Base-by-base conservation (phyloP, 2,113 vertebrate genomes). In the Pygoscelis antarcticus region DNA sequence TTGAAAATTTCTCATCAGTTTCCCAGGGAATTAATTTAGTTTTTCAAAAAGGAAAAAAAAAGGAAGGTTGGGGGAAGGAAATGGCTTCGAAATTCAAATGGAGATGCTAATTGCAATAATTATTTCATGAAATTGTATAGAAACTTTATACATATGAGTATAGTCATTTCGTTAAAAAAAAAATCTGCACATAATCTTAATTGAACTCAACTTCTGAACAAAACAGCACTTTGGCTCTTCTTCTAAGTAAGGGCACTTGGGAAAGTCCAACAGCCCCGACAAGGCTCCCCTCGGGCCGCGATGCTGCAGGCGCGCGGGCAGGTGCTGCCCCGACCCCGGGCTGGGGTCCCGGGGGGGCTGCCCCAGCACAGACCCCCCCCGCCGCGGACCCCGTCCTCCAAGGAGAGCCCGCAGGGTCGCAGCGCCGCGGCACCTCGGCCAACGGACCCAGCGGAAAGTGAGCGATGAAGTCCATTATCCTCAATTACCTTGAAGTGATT, bases 1-100 rank as follows among this genome's bases (percentile, higher is more conserved):
- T 98, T 96, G 98, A 96, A 97, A 98, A 98, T 90, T 96, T 95
- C 97, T 98, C 97, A 97, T 98, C 97, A 96, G 92, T 98, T 98
- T 98, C 98, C 97, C 97, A 96, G 91, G 97, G 97, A 98, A 98
- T 98, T 98, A 97, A 98, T 98, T 98, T 97, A 94, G 96, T 95
- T 98, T 97, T 98, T 95, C 92, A 95, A 97, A 97, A 97, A 96
- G 42, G 64, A 84, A 94, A 91, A 90, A 51, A 54, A 69, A 34
- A 19, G 8, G 38, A 69, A 25, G 25, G 38, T 19, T 46, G 55
- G 36, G 54, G 69, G 68, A 84, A 92, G 90, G 75, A 76, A 97
- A 98, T 93, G 87, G 65, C 95, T 97, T 97, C 95, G 97, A 97
- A 97, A 98, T 97, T 98, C 97, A 98, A 97, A 98, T 97, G 96